Evolutionary conservation across 2,888 invertebrate species (phyloP), one percentile per base, ranked within the genome.

Genomic region (Cylindroiulus punctatus): DNA sequence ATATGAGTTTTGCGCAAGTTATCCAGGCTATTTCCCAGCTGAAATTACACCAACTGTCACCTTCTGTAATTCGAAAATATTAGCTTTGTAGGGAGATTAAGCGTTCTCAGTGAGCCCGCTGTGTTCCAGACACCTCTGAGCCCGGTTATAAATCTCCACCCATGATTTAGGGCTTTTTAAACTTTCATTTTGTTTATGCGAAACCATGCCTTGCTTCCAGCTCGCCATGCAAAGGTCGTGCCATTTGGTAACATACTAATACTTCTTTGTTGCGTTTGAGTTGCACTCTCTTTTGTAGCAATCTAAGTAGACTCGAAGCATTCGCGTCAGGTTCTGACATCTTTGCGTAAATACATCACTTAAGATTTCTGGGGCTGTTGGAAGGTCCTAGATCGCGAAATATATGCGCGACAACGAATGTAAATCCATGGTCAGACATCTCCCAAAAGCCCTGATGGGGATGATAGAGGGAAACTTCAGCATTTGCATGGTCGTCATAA

Each of bases 21-120:
- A 47, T 47, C 47, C 47, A 10, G 14, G 17, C 47, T 47, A 10
- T 7, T 17, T 52, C 52, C 52, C 52, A 52, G n/a, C n/a, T 52
- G 52, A 52, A 52, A 52, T 52, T 52, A 52, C 52, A 52, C 52
- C 52, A n/a, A 52, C 52, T 52, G 52, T 52, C 52, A 52, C 52
- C 12, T 52, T 52, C 52, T 4, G 52, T 52, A 52, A 52, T 52
- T 52, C 52, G n/a, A 52, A 52, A 52, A 52, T 52, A 52, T 52
- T n/a, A n/a, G 52, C 52, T 52, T 2, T n/a, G 52, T n/a, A 52
- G n/a, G 19, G 52, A 52, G 52, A 52, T 52, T 52, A n/a, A 52
- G 52, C n/a, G 19, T 17, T n/a, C n/a, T 52, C 42, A 42, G 12
- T 17, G 47, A 47, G 47, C 47, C 47, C 12, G 47, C 52, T 52